Evolutionary conservation across 2,888 invertebrate genomes (phyloP), one percentile per base, ranked within the genome.

Genomic region (Plusia festucae): DNA sequence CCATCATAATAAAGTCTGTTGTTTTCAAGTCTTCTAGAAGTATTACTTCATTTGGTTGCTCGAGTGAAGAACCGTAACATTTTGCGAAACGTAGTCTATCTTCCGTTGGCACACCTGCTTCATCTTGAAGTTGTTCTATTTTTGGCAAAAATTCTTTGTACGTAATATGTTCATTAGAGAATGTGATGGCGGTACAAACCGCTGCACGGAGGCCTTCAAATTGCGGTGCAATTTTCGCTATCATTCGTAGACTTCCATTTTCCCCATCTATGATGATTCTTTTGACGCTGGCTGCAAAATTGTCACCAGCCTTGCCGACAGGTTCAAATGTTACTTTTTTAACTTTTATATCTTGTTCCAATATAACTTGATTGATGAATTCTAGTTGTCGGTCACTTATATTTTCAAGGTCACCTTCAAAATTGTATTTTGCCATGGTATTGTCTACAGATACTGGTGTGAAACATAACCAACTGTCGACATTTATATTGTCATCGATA

Each of bases 1-100:
- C 84, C 2, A 88, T 52, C 80, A 91, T 88, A 0, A 56, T 40
- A 63, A 77, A 89, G 11, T 84, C 71, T 5, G 72, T 74, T 16
- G 68, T 73, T 0, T 73, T 79, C 5, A 91, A 69, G 64, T 91
- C 92, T 83, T 91, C 90, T 2, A 90, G 64, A 34, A 90, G 64
- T 8, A 90, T 79, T 0, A 87, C 69, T 76, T 90, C 89, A 44
- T 88, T 59, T 0, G 81, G 82, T 30, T 64, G 46, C 67, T 89
- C 86, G 2, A n/a, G 40, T 0, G 71, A n/a, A 7, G 73, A 68
- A 9, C 89, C 90, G 24, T 87, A 90, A 52, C 87, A 90, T 59
- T 78, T 75, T 2, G 90, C 83, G 65, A 71, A 84, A 65, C 62
- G 77, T 7, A 89, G 70, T 49, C 70, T 72, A 11, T 89, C 86